Evolutionary conservation across 2,888 invertebrate genomes (phyloP), one percentile per base, ranked within the genome.

Genomic region (Plutella xylostella): DNA sequence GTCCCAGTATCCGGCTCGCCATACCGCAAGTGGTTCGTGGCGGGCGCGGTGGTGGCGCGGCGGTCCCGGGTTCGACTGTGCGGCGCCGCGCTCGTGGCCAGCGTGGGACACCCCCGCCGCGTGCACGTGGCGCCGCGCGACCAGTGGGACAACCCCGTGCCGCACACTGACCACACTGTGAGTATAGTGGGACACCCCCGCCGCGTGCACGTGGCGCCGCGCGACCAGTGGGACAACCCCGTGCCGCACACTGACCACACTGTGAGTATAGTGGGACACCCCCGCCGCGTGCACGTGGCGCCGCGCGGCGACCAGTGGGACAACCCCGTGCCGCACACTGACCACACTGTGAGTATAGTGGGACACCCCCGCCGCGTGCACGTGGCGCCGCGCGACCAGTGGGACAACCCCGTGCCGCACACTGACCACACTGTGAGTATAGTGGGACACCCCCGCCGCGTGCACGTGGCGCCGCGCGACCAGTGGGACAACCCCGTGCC

Each of bases 121-220:
- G 86, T 97, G 68, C 90, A 90, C 67, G 89, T 97, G 61, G 95
- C 95, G 66, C 96, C 96, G n/a, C 86, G 96, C 48, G 97, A 97
- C 80, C 91, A 92, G 68, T 96, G 91, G 74, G 93, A 94, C 65
- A 97, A 97, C 67, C 70, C 77, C 40, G 75, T 78, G 53, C 67
- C 44, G 17, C 44, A 44, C 28, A 45, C 11, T 12, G 30, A 25
- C 20, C 17, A 18, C 37, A 37, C 19, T 20, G 37, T 37, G 19
- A 37, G 37, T 37, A n/a, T n/a, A 7, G 20, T n/a, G n/a, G n/a
- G n/a, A n/a, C n/a, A n/a, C n/a, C n/a, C n/a, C n/a, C n/a, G n/a
- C n/a, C n/a, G n/a, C n/a, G n/a, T n/a, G n/a, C n/a, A n/a, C n/a
- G 89, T 97, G 61, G 95, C 95, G 66, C 96, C 96, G 12, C 86